phyloP scores from a whole-genome alignment of 2,113 vertebrate species.

The Acanthisitta chloris region DNA sequence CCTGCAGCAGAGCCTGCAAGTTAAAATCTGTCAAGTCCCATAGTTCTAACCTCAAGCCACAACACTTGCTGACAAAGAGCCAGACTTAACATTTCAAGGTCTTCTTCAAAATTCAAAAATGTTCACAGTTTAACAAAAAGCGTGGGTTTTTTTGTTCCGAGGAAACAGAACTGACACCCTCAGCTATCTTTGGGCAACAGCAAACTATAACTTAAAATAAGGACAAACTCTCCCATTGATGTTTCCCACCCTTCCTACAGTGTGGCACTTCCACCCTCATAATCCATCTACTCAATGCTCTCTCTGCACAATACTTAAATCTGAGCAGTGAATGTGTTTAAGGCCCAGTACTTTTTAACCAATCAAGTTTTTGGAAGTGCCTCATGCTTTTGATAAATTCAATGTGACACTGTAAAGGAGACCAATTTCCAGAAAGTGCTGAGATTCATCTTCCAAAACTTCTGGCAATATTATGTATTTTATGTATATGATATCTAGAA shows the following conservation, averaged over 20 bases:
- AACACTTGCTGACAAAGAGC: slow-evolving; percentile 4
- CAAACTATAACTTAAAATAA: slow-evolving; percentile 16
- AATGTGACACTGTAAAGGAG: neutral
- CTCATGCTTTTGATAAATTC: neutral
- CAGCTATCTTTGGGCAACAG: slow-evolving; percentile 10
- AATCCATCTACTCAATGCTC: neutral
- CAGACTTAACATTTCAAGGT: slow-evolving; percentile 33
- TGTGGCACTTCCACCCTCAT: neutral
- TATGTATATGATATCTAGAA: neutral
- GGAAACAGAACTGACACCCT: slow-evolving; percentile 9
- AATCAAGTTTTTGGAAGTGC: neutral
- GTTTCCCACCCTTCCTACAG: slow-evolving; percentile 15
- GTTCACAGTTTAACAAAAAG: slow-evolving; percentile 11
- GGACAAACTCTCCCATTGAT: neutral
- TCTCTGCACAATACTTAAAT: neutral
- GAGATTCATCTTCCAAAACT: slow-evolving; percentile 30
- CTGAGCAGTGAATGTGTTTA: neutral
- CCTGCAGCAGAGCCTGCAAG: slow-evolving; percentile 4
- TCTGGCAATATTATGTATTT: neutral
- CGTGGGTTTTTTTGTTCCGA: neutral
- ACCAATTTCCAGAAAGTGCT: slow-evolving; percentile 27
- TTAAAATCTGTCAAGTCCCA: slow-evolving; percentile 25
- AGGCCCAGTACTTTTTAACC: neutral
- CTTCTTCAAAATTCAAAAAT: slow-evolving; percentile 6
- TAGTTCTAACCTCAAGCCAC: slow-evolving; percentile 40